Base-by-base conservation (phyloP, 35 echinoderm and acorn worm genomes). In the Lytechinus pictus region DNA sequence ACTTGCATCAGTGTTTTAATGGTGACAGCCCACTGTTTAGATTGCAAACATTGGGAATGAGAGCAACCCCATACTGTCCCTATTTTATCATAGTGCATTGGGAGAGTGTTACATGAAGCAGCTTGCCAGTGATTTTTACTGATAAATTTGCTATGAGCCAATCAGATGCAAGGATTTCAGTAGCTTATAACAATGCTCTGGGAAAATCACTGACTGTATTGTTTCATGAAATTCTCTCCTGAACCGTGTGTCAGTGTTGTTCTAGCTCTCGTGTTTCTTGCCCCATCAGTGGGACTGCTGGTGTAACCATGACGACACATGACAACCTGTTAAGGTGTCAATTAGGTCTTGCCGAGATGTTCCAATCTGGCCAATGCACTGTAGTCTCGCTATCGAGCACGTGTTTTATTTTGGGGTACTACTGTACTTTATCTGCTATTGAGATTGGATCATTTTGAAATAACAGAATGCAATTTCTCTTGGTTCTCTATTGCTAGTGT, bases 291-390 rank as follows among this genome's bases (percentile, higher is more conserved):
- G 66, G 66, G 66, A 24, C 66, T 27, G n/a, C 66, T 79, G 66
- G 66, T 19, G 66, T 79, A 24, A n/a, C 66, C 66, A 79, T 79
- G 66, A 79, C 66, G 19, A 79, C 66, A 79, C 66, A 79, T 79
- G 66, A 79, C 66, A 79, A 79, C 66, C 66, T 79, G 66, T 79
- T 79, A 79, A 79, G 66, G 66, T 79, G 66, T 79, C 66, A 79
- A 79, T 79, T 79, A 79, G 66, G 66, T 79, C 66, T 79, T 79
- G 66, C 66, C 19, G 66, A 79, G 66, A 79, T 79, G 66, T 79
- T 24, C 66, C 66, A 24, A 79, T 79, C 66, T 7, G 66, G 66
- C 66, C 66, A 79, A 24, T 79, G 66, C n/a, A 24, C 8, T 16
- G 21, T 79, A 79, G 66, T 79, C 66, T 79, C n/a, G 66, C n/a